Evolutionary conservation across 2,888 invertebrate genomes (phyloP).

Genomic region (Lissocephala sabroskyi): DNA sequence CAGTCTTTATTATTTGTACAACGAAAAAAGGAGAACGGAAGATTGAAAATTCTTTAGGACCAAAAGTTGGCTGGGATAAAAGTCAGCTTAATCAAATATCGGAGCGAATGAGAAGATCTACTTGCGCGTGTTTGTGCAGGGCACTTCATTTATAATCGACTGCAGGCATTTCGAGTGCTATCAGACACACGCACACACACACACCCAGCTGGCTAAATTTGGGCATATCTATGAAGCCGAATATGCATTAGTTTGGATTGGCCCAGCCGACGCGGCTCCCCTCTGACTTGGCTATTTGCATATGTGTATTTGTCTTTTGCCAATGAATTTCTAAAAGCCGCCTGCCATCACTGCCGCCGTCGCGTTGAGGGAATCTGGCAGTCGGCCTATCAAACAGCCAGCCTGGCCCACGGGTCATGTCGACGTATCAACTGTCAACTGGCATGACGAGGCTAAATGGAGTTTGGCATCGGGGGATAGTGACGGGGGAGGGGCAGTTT

Average conservation of each 20-base stretch:
- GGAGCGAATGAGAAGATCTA: too few species aligned
- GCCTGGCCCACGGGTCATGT: conserved; percentile 17
- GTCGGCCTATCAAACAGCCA: conserved; percentile 4
- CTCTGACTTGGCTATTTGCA: conserved; percentile 44
- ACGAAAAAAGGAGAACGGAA: too few species aligned
- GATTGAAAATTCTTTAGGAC: too few species aligned
- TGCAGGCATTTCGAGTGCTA: conserved; percentile 27
- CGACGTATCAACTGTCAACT: conserved; percentile 61
- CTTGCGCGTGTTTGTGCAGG: conserved; percentile 7
- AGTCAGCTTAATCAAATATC: too few species aligned
- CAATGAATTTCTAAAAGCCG: conserved; percentile 49
- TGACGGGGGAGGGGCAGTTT: too few species aligned
- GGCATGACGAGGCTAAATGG: conserved; percentile 33
- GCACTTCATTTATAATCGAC: conserved; percentile 35
- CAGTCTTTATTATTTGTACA: too few species aligned
- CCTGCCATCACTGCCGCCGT: too few species aligned
- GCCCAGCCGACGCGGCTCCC: too few species aligned
- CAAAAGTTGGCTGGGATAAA: too few species aligned
- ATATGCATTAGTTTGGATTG: conserved; percentile 58
- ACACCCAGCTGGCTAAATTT: too few species aligned
- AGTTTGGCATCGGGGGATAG: conserved; percentile 10
- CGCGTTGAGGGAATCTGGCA: too few species aligned
- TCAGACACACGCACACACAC: neutral
- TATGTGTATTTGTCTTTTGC: conserved; percentile 55
- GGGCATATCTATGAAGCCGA: conserved; percentile 10